Percentiles rank a stretch among this genome's conserved stretches.
These are phyloP conservation scores for Drosophila bunnanda DNA, from an alignment of 2,888 invertebrate species.

Conservation along the genomic window DNA sequence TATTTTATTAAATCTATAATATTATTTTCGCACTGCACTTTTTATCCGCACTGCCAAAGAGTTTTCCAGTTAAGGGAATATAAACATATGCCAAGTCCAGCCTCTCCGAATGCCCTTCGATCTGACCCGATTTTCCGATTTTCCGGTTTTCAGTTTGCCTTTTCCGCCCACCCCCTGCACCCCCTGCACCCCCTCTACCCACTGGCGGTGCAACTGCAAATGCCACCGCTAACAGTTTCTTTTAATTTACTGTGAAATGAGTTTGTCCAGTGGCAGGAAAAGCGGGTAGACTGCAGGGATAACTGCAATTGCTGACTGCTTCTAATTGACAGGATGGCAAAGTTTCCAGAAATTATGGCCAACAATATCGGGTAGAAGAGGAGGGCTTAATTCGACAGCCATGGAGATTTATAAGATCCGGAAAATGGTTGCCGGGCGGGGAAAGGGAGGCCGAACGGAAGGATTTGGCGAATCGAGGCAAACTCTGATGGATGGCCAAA, in stretches of 20 bases:
- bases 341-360: constrained; percentile 62
- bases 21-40: neutral
- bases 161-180: neutral
- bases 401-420: constrained; percentile 44
- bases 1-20: no score
- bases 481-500: constrained; percentile 16
- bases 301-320: constrained; percentile 36
- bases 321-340: constrained; percentile 65
- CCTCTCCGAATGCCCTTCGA: constrained; percentile 17
- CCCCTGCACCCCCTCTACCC: neutral
- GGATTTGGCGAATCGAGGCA: constrained; percentile 17
- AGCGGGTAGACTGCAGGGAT: constrained; percentile 14
- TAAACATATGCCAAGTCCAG: constrained; percentile 15
- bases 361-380: constrained; percentile 39
- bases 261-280: constrained; percentile 33
- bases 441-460: neutral
- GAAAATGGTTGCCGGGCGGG: neutral
- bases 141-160: constrained; percentile 4
- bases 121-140: constrained; percentile 20
- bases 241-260: constrained; percentile 42
- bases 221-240: constrained; percentile 25
- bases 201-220: constrained; percentile 9
- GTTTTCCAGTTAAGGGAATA: constrained; percentile 2
- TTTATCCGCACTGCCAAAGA: neutral
- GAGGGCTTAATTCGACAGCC: constrained; percentile 49